These are phyloP conservation scores for Epistrophella euchroma DNA, from an alignment of 2,888 invertebrate genomes.

Conservation along the genomic window DNA sequence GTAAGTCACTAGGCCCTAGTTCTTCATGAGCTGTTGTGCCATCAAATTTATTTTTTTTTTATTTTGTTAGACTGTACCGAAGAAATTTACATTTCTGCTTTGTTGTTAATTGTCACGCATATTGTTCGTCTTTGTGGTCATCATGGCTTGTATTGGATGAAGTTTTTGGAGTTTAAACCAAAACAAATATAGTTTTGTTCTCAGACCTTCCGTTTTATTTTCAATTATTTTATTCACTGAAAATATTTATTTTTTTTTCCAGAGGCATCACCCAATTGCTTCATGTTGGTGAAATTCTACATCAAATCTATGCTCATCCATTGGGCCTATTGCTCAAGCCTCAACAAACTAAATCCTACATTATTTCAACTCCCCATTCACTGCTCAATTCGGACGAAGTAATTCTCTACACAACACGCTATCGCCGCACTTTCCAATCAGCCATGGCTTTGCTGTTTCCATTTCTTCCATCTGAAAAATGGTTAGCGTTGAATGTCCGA, in stretches of 20 bases:
- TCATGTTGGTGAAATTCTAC: conserved; percentile 89
- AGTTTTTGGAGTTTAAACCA: too few relatives aligned
- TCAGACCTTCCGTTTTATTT: too few relatives aligned
- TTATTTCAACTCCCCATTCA: conserved; percentile 81
- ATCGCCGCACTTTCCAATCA: conserved; percentile 95
- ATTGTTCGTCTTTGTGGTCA: too few relatives aligned
- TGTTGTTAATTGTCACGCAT: too few relatives aligned
- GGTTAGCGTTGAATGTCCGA: conserved; percentile 87
- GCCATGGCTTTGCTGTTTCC: conserved; percentile 91
- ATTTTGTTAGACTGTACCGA: too few relatives aligned
- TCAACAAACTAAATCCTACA: conserved; percentile 76
- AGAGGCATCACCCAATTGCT: conserved; percentile 93
- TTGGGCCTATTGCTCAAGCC: conserved; percentile 81
- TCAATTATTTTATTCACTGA: background rate
- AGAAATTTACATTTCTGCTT: too few relatives aligned
- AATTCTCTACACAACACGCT: conserved; percentile 91
- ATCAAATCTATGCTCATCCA: conserved; percentile 85
- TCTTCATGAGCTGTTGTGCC: too few relatives aligned
- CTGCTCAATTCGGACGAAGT: conserved; percentile 86
- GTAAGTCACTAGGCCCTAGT: too few relatives aligned
- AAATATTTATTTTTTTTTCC: conserved; percentile 1
- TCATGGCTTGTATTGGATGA: too few relatives aligned
- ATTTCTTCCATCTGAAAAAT: conserved; percentile 88
- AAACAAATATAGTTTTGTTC: too few relatives aligned
- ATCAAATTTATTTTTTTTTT: too few relatives aligned